Evolutionary conservation across 2,888 invertebrate species (phyloP).

Genomic region (Leptogaster cylindrica): DNA sequence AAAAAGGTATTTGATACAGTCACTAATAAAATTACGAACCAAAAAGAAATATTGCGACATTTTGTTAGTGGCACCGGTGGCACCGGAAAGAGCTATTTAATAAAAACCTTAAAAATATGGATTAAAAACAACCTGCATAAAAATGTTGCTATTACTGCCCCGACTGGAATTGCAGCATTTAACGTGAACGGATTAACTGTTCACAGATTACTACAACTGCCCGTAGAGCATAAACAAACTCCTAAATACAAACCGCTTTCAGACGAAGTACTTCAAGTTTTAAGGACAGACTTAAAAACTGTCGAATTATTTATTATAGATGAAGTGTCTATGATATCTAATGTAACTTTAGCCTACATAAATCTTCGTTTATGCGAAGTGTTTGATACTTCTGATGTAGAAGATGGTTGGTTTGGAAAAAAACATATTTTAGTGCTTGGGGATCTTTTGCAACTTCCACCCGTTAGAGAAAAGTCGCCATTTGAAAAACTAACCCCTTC

Average conservation of each 20-base stretch:
- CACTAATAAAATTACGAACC: not conserved
- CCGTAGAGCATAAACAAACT: conserved; percentile 52
- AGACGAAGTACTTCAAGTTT: conserved; percentile 37
- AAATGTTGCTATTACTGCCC: conserved; percentile 52
- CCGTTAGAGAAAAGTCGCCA: conserved; percentile 1
- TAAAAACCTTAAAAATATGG: conserved; percentile 51
- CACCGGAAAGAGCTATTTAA: conserved; percentile 53
- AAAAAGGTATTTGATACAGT: not conserved
- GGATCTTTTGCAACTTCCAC: conserved; percentile 6
- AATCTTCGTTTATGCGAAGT: not conserved
- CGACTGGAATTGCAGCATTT: conserved; percentile 55
- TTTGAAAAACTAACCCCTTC: conserved; percentile 2
- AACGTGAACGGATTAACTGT: conserved; percentile 55
- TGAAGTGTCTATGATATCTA: conserved; percentile 3
- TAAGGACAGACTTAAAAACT: not conserved
- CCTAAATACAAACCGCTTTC: conserved; percentile 51
- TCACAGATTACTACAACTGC: conserved; percentile 53
- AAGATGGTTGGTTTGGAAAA: not conserved
- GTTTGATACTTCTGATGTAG: not conserved
- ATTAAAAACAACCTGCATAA: conserved; percentile 49
- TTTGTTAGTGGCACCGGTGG: conserved; percentile 53
- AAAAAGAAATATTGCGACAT: conserved; percentile 1
- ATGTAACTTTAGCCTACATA: not conserved
- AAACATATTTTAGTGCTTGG: conserved; percentile 5
- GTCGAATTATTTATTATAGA: conserved; percentile 12